phyloP scores from a whole-genome alignment of 2,888 invertebrate genomes.

The Nomada ferruginata region DNA sequence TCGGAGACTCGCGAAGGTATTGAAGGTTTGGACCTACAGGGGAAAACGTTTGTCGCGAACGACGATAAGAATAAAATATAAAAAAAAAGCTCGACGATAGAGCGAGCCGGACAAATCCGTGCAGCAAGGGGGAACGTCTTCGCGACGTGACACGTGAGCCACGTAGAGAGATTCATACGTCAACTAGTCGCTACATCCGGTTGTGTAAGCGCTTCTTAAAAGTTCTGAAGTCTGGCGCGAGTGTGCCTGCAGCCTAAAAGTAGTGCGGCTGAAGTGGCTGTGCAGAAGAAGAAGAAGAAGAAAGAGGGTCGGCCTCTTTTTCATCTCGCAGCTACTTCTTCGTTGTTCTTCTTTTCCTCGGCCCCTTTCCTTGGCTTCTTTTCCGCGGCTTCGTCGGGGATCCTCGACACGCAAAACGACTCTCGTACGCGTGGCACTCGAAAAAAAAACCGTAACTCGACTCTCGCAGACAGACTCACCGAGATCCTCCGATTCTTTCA shows the following conservation, averaged over 20 bases:
- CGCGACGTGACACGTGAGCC: constrained; percentile 24
- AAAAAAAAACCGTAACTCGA: constrained; percentile 37
- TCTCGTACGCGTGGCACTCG: constrained; percentile 55
- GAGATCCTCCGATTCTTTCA: constrained; percentile 44
- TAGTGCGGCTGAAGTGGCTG: constrained; percentile 54
- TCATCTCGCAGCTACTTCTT: constrained; percentile 22
- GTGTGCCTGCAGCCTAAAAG: constrained; percentile 59
- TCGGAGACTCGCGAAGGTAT: too few relatives aligned
- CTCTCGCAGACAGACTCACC: constrained; percentile 45
- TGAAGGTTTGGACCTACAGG: too few relatives aligned
- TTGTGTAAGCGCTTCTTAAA: constrained; percentile 74
- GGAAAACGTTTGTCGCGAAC: not conserved
- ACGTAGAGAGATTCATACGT: constrained; percentile 59
- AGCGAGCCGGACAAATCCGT: constrained; percentile 6
- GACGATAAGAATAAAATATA: not conserved
- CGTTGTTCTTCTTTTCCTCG: constrained; percentile 2
- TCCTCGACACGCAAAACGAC: constrained; percentile 67
- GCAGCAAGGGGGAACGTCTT: constrained; percentile 29
- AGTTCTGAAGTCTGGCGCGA: constrained; percentile 69
- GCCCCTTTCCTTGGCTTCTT: constrained; percentile 7
- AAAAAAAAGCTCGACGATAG: not conserved
- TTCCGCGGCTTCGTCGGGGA: constrained; percentile 29
- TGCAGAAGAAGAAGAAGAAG: constrained; percentile 30
- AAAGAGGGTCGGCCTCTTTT: constrained; percentile 40
- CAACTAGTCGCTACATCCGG: constrained; percentile 58